phyloP scores from a whole-genome alignment of 2,797 vertebrate genomes.

The Sebastiscus tertius region DNA sequence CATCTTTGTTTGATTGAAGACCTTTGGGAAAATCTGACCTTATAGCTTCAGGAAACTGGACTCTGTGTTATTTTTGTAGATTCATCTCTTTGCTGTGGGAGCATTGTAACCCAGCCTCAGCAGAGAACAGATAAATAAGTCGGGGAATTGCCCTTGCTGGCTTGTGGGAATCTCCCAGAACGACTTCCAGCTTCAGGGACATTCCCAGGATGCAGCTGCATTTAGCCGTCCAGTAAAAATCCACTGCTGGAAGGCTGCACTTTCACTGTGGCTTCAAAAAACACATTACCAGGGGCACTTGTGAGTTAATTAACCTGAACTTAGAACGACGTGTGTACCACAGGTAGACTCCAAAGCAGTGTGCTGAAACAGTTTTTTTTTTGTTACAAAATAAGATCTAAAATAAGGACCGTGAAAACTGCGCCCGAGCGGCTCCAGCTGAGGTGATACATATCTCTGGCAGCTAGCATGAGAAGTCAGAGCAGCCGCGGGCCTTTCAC shows the following conservation, averaged over 20 bases:
- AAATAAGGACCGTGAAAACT: slow-evolving; percentile 1
- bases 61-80: neutral
- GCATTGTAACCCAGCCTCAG: slow-evolving; percentile 19
- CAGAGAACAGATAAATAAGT: slow-evolving; percentile 49
- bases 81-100: slow-evolving; percentile 38
- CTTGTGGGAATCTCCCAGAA: slow-evolving; percentile 79
- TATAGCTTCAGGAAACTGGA: slow-evolving; percentile 20
- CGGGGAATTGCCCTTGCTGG: slow-evolving; percentile 69
- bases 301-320: slow-evolving; percentile 13
- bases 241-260: slow-evolving; percentile 22
- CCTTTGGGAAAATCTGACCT: slow-evolving; percentile 1
- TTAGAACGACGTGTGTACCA: neutral
- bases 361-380: neutral
- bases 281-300: slow-evolving; percentile 3
- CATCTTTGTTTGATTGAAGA: slow-evolving; percentile 22
- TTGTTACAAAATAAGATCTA: slow-evolving; percentile 3
- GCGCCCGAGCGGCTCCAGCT: slow-evolving; percentile 5
- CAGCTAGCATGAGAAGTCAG: slow-evolving; percentile 41
- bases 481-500: slow-evolving; percentile 54
- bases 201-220: slow-evolving; percentile 76
- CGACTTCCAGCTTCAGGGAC: slow-evolving; percentile 69
- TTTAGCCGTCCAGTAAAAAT: slow-evolving; percentile 64
- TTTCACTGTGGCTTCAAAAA: slow-evolving; percentile 39
- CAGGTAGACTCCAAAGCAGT: neutral
- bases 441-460: slow-evolving; percentile 62